Evolutionary conservation across 2,888 invertebrate species (phyloP).

Genomic region (Sympetrum striolatum): DNA sequence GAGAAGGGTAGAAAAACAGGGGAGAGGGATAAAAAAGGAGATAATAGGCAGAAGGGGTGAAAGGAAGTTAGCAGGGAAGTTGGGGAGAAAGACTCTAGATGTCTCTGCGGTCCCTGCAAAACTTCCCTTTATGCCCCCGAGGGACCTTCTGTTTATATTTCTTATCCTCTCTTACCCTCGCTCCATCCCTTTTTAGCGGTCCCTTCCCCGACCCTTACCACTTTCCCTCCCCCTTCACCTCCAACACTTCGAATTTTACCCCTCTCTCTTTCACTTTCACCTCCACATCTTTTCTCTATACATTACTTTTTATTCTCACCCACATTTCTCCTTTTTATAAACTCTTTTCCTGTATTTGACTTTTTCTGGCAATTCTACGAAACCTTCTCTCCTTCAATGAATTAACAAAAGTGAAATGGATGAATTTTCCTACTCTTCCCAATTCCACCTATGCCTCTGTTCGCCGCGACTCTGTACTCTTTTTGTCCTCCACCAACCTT

Average conservation of each 20-base stretch:
- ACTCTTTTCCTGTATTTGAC: too few species aligned
- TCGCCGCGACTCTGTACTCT: too few species aligned
- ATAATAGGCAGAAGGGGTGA: background rate
- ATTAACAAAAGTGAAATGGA: too few species aligned
- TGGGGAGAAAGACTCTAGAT: background rate
- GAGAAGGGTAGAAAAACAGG: background rate
- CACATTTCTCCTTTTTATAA: too few species aligned
- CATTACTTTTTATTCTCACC: too few species aligned
- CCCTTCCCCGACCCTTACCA: background rate
- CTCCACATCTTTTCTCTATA: too few species aligned
- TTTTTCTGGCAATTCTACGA: too few species aligned
- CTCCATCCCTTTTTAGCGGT: background rate
- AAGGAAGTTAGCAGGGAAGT: background rate
- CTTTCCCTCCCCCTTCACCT: background rate
- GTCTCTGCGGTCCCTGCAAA: conserved; percentile 28
- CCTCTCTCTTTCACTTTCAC: background rate
- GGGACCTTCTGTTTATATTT: conserved; percentile 33
- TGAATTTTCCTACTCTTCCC: too few species aligned
- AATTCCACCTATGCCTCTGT: too few species aligned
- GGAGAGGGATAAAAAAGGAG: background rate
- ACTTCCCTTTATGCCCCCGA: conserved; percentile 11
- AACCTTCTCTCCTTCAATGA: too few species aligned
- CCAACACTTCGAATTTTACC: background rate
- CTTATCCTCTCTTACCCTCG: background rate
- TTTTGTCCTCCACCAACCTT: too few species aligned